Evolutionary conservation across 2,888 invertebrate genomes (phyloP).

Genomic region (Drosophila paucipuncta): DNA sequence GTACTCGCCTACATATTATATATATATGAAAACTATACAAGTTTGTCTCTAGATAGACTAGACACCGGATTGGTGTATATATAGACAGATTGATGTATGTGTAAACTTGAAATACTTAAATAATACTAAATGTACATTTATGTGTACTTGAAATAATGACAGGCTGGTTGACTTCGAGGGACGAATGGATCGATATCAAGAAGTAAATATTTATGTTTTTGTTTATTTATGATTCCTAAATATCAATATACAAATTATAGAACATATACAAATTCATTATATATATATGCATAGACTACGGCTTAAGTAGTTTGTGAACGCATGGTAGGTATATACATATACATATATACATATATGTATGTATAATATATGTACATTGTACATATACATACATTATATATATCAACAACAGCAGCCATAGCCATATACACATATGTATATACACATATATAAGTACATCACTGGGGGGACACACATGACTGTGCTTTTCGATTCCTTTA

Average conservation of each 20-base stretch:
- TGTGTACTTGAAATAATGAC: neutral
- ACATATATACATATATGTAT: conserved; percentile 30
- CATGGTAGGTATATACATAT: conserved; percentile 54
- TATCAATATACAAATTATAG: conserved; percentile 80
- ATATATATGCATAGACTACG: conserved; percentile 66
- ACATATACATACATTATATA: conserved; percentile 37
- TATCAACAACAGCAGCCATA: conserved; percentile 57
- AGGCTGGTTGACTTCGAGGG: neutral
- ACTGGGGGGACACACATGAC: conserved; percentile 66
- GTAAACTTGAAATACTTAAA: neutral
- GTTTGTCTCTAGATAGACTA: neutral
- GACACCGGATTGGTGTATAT: neutral
- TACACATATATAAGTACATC: conserved; percentile 62
- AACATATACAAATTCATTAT: conserved; percentile 75
- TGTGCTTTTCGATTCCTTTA: conserved; percentile 33
- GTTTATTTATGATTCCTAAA: conserved; percentile 77
- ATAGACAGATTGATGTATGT: neutral
- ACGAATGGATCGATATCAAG: conserved; percentile 25
- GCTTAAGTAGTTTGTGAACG: conserved; percentile 67
- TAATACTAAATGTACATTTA: neutral
- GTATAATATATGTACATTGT: conserved; percentile 32
- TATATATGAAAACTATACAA: neutral
- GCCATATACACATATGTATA: conserved; percentile 45
- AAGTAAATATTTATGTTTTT: conserved; percentile 58
- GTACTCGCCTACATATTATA: neutral